phyloP scores from a whole-genome alignment of 2,113 vertebrate genomes.

The Tenrec ecaudatus region DNA sequence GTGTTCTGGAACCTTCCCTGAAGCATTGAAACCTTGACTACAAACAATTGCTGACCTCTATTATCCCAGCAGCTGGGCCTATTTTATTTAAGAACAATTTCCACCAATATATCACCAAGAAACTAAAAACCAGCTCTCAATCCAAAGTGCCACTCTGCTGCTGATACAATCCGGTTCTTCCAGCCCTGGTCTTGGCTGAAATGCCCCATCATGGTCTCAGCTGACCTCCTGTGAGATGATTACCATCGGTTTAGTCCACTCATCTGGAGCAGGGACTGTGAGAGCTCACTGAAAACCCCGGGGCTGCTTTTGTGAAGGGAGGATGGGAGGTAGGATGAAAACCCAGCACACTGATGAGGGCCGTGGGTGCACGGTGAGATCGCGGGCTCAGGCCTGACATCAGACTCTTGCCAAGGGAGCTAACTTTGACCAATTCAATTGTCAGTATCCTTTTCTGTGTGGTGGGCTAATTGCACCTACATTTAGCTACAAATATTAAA shows the following conservation, averaged over 20 bases:
- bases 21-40: not conserved
- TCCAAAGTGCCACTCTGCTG: slow-evolving; percentile 55
- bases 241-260: too few species aligned
- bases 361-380: not conserved
- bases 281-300: not conserved
- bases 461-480: too few species aligned
- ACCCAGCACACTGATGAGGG: not conserved
- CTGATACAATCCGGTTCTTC: not conserved
- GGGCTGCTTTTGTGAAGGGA: not conserved
- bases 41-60: not conserved
- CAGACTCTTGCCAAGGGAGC: not conserved
- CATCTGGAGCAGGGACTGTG: not conserved
- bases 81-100: slow-evolving; percentile 28
- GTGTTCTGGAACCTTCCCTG: not conserved
- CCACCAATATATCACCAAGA: slow-evolving; percentile 15
- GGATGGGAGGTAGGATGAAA: not conserved
- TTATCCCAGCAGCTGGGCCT: slow-evolving; percentile 11
- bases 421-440: not conserved
- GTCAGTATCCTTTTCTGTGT: too few species aligned
- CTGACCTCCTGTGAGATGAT: not conserved
- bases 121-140: slow-evolving; percentile 14
- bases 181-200: not conserved
- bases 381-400: not conserved
- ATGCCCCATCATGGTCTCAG: not conserved
- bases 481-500: not conserved